Evolutionary conservation across 2,113 vertebrate species (phyloP).

Genomic region (Megaceryle maxima): DNA sequence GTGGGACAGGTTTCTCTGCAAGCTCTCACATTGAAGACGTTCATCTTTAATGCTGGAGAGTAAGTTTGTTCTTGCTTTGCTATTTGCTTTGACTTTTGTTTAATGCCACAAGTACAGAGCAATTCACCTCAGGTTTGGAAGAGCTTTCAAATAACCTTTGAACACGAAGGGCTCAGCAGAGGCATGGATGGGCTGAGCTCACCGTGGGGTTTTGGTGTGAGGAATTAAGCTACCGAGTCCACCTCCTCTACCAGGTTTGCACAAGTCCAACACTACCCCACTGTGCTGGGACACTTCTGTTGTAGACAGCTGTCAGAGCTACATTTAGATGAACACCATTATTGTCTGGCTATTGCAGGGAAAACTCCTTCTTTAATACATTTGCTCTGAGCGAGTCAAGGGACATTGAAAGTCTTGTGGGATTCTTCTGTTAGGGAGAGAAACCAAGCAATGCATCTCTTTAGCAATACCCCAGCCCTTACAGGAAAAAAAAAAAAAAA

Average conservation of each 20-base stretch:
- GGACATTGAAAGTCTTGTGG: not conserved
- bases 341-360: not conserved
- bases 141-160: not conserved
- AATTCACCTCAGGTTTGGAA: not conserved
- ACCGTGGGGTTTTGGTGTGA: accelerated
- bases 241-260: not conserved
- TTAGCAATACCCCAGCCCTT: not conserved
- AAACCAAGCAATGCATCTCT: not conserved
- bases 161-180: accelerated
- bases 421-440: not conserved
- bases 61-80: not conserved
- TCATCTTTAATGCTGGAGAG: not conserved
- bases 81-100: slow-evolving; percentile 39
- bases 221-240: not conserved
- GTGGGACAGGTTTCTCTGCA: not conserved
- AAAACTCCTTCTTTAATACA: accelerated
- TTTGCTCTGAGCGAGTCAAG: not conserved
- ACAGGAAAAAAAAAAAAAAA: not conserved
- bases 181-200: not conserved
- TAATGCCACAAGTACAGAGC: not conserved
- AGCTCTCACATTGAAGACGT: not conserved
- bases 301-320: no score
- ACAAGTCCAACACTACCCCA: not conserved
- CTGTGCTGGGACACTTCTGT: accelerated
- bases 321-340: accelerated